These are phyloP conservation scores for Pantherophis guttatus DNA, from an alignment of 2,113 vertebrate species.

Conservation along the genomic window DNA sequence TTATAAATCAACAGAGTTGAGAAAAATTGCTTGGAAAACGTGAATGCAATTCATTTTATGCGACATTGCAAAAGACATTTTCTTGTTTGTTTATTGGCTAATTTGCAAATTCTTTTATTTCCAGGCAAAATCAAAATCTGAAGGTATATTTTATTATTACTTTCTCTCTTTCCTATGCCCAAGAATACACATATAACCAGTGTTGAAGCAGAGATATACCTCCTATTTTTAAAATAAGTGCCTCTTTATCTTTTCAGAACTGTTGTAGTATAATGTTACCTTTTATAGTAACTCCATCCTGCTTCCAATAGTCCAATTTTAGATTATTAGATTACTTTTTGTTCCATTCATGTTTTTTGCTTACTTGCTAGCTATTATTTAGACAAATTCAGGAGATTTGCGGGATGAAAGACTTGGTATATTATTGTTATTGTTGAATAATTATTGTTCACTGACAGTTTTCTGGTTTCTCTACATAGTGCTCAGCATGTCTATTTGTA, in stretches of 20 bases:
- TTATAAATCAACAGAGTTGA: not conserved
- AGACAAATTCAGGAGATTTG: not conserved
- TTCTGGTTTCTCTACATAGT: not conserved
- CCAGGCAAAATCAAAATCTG: not conserved
- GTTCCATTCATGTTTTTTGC: not conserved
- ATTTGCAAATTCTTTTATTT: not conserved
- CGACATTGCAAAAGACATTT: not conserved
- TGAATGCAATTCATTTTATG: accelerated
- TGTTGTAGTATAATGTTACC: not conserved
- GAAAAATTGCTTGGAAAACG: not conserved
- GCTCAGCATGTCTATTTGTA: not conserved
- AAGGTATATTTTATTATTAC: not conserved
- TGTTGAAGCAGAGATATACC: not conserved
- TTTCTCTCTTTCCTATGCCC: not conserved
- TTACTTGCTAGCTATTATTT: not conserved
- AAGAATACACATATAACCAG: not conserved
- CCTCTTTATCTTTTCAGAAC: not conserved
- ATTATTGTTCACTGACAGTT: not conserved
- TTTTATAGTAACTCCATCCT: not conserved
- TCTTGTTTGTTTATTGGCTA: not conserved
- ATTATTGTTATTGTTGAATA: not conserved
- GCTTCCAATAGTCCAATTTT: not conserved
- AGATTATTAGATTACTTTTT: not conserved
- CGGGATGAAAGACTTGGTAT: not conserved
- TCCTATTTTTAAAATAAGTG: not conserved